A percentile compares a stretch with the other conserved stretches of the same genome.
These are phyloP conservation scores for Drosophila suboccidentalis DNA, from an alignment of 2,888 invertebrate species.

Conservation along the genomic window DNA sequence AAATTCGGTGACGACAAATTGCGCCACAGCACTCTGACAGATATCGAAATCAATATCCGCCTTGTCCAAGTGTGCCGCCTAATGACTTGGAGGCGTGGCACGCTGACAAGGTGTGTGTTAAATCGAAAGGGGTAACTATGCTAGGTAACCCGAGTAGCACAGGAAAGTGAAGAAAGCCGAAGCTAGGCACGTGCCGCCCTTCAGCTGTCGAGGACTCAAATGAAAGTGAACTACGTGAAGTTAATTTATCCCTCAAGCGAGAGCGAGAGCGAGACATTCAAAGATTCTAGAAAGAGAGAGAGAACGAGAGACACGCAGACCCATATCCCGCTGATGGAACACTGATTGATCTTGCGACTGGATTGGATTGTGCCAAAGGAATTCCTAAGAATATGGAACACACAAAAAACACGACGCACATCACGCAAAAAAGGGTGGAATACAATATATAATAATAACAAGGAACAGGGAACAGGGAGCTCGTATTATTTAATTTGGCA, in stretches of 20 bases:
- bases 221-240: conserved; percentile 61
- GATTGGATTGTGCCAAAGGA: conserved; percentile 61
- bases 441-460: conserved; percentile 79
- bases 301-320: conserved; percentile 24
- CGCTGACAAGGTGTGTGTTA: conserved; percentile 33
- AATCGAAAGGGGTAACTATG: conserved; percentile 40
- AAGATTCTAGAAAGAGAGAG: background rate
- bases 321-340: conserved; percentile 51
- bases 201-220: conserved; percentile 60
- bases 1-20: conserved; percentile 37
- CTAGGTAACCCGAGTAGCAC: conserved; percentile 61
- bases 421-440: conserved; percentile 76
- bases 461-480: conserved; percentile 65
- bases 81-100: conserved; percentile 68
- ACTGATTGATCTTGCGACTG: conserved; percentile 79
- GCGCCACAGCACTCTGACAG: conserved; percentile 29
- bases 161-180: conserved; percentile 68
- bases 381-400: conserved; percentile 71
- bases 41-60: conserved; percentile 80
- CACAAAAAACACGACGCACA: conserved; percentile 59
- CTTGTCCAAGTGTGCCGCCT: conserved; percentile 68
- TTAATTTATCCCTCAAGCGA: conserved; percentile 5
- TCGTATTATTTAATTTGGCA: conserved; percentile 80
- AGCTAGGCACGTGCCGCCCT: conserved; percentile 67
- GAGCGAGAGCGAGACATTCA: background rate